These are phyloP conservation scores for Litocranius walleri DNA, from an alignment of 2,113 vertebrate species.

Conservation along the genomic window DNA sequence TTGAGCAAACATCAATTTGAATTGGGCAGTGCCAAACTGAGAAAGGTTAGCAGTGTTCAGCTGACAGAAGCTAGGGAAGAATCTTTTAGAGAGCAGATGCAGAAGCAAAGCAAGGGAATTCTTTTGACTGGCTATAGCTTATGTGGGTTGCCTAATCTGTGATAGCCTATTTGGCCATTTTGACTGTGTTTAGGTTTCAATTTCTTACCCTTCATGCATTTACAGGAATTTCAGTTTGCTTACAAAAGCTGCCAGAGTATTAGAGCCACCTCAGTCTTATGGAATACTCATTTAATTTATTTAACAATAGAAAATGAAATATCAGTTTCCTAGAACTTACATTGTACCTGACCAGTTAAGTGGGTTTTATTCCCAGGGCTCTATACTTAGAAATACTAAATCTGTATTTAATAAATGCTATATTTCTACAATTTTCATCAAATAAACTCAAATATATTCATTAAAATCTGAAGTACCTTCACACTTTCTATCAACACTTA, in stretches of 20 bases:
- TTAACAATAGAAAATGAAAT: not conserved
- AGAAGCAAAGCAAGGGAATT: not conserved
- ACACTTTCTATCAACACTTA: not conserved
- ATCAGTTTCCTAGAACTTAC: not conserved
- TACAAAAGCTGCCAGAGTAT: not conserved
- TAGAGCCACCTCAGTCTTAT: not conserved
- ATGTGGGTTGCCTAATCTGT: not conserved
- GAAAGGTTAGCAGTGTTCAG: not conserved
- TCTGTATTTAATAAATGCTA: not conserved
- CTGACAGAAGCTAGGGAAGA: not conserved
- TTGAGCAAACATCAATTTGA: not conserved
- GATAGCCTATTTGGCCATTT: not conserved
- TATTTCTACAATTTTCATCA: not conserved
- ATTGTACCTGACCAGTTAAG: not conserved
- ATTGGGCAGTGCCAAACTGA: not conserved
- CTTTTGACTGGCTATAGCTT: not conserved
- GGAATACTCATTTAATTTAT: not conserved
- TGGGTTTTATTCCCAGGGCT: not conserved
- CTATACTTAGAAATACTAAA: not conserved
- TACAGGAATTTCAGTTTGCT: not conserved
- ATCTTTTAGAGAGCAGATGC: not conserved
- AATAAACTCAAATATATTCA: not conserved
- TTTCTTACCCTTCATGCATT: not conserved
- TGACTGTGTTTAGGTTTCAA: not conserved
- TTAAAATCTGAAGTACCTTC: not conserved